Evolutionary conservation across 2,888 invertebrate species (phyloP), one percentile per base, ranked within the genome.

Genomic region (Tachina grossa): DNA sequence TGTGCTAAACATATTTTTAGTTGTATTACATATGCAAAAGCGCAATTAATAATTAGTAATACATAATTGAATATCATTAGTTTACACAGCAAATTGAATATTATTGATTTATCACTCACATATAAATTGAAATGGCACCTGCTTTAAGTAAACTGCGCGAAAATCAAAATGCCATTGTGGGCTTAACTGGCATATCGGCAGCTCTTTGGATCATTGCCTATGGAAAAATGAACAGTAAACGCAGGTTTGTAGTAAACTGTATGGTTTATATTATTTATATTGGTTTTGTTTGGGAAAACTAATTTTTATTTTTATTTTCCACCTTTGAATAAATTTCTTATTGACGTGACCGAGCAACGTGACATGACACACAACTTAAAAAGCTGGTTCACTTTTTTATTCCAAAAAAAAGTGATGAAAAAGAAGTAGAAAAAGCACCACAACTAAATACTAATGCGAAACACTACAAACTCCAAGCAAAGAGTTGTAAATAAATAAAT

Each of bases 141-240:
- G 94, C 94, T 91, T 94, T 96, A 87, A 97, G 97, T 93, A 97
- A 96, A 94, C 93, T 96, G 90, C 94, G 95, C 87, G 95, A 95
- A 88, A 94, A 94, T 92, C 95, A 89, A 87, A 91, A 89, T 89
- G 90, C 91, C 87, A 94, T 91, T 94, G 93, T 95, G 87, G 95
- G 95, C 85, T 93, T 95, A 82, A 95, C 95, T 88, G 95, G 96
- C 81, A 93, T 95, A 53, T 94, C 95, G 49, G 94, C 95, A 45
- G 92, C 95, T 59, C 90, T 95, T 89, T 93, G 95, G 94, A 94
- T 93, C 90, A 92, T 94, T 92, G 91, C 94, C 88, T 93, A 94
- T 92, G 93, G 94, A 90, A 91, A 92, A 93, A 91, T 92, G 88
- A 91, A 94, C 84, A 92, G 93, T 92, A 93, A 94, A 93, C 94